Evolutionary conservation across 2,888 invertebrate species (phyloP), one percentile per base, ranked within the genome.

Genomic region (Antheraea yamamai): DNA sequence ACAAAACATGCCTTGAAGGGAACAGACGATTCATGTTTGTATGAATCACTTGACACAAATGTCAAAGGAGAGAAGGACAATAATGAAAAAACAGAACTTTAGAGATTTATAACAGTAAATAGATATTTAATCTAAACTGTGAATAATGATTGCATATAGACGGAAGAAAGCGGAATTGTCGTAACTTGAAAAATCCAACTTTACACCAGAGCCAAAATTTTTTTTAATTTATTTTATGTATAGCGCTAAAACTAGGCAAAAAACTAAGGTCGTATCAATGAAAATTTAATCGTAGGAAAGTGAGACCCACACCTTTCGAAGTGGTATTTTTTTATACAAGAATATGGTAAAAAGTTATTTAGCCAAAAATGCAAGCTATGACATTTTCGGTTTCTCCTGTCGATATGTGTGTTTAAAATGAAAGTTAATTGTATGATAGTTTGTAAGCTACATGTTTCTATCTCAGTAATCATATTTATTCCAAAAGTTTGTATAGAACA

Each of bases 1-100:
- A 96, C 96, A 58, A 96, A 98, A 75, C 93, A 96, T 86, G 97
- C 96, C 68, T 94, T 98, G 16, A 95, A 95, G 80, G 96, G 95
- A n/a, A 88, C 93, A 20, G 97, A 98, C 87, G 95, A 95, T 79
- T 95, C 96, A 0, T 97, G 98, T 86, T 93, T 98, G 52, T 91
- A 95, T 81, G 96, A 97, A 85, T 91, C 95, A 80, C 75, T 89
- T 1, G 89, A 90, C 74, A 84, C 88, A 58, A 88, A 91, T 66
- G 85, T 81, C 0, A 90, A 88, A 77, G 87, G 87, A 66, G 88
- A 90, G 35, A 75, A 71, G 74, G 77, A 75, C 4, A 82, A 77
- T 23, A 73, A 77, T 61, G 82, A 83, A 18, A 91, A 90, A 83
- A 81, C 89, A 75, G 93, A 94, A 86, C 88, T 94, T 68, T 94